These are phyloP conservation scores for Anthonomus grandis DNA, from an alignment of 1,140 invertebrate genomes.

Conservation along the genomic window DNA sequence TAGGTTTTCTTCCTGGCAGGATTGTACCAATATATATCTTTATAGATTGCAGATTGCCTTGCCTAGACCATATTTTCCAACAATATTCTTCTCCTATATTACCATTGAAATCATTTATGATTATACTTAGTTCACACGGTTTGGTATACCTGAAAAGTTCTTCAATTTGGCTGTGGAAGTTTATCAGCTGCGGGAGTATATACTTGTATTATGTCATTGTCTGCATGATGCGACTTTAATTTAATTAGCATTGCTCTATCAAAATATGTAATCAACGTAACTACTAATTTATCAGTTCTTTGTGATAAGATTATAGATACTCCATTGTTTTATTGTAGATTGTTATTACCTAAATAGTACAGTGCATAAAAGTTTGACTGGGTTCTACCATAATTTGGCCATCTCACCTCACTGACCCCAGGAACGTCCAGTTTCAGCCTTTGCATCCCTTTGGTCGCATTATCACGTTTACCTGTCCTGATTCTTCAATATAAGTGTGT, in stretches of 20 bases:
- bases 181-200: no score
- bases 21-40: neutral
- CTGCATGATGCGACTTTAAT: no score
- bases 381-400: slow-evolving; percentile 4
- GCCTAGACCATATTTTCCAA: slow-evolving; percentile 4
- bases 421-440: slow-evolving; percentile 7
- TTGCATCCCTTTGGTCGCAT: neutral
- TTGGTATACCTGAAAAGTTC: slow-evolving; percentile 4
- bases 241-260: no score
- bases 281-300: slow-evolving; percentile 3
- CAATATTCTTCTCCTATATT: neutral
- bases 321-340: slow-evolving; percentile 6
- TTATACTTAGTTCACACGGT: neutral
- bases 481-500: no score
- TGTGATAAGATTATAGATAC: slow-evolving; percentile 11
- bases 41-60: neutral
- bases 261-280: neutral
- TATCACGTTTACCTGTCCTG: neutral
- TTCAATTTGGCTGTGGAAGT: slow-evolving; percentile 1
- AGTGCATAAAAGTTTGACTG: slow-evolving; percentile 1
- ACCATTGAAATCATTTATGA: slow-evolving; percentile 7
- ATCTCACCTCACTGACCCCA: slow-evolving; percentile 9
- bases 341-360: slow-evolving; percentile 11
- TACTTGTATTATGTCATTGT: slow-evolving; percentile 9
- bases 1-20: no score